Conservation (phyloP, 2,113 vertebrate genomes). For the Meles meles region DNA sequence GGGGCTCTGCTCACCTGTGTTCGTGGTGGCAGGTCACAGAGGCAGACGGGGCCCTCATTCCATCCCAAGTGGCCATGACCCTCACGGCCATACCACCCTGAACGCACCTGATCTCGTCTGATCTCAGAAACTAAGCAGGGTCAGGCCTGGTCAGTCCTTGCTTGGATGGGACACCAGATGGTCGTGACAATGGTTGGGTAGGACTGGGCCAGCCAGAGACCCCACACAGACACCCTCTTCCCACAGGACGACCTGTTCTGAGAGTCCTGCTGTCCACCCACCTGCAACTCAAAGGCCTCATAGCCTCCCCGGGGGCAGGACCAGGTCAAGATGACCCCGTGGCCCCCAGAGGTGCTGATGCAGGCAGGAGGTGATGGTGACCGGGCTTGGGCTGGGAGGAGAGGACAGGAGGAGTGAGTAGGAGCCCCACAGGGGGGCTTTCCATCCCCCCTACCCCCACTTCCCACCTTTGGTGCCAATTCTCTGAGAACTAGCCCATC, state of each 20-base stretch:
- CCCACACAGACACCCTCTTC: no score
- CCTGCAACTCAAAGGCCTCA: constrained; percentile 8
- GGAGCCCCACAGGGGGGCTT: neutral
- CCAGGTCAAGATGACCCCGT: constrained; percentile 31
- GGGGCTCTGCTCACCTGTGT: neutral
- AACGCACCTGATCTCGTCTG: no score
- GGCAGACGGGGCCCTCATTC: rapidly evolving
- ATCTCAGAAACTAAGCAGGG: no score
- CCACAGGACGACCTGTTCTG: neutral
- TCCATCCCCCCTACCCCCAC: neutral
- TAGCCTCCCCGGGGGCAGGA: constrained; percentile 49
- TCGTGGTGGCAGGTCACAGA: neutral
- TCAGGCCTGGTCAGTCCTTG: no score
- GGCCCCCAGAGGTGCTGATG: neutral
- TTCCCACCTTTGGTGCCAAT: neutral
- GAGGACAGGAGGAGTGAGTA: neutral
- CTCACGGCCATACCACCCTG: no score
- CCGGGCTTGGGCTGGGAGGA: neutral
- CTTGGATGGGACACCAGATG: neutral
- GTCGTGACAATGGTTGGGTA: neutral
- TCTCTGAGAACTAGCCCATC: neutral
- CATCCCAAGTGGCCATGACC: neutral
- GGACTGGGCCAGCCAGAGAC: neutral
- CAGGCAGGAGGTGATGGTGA: constrained; percentile 24
- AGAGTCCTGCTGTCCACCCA: rapidly evolving